phyloP scores from a whole-genome alignment of 2,797 vertebrate species.

The Danio tinwini region DNA sequence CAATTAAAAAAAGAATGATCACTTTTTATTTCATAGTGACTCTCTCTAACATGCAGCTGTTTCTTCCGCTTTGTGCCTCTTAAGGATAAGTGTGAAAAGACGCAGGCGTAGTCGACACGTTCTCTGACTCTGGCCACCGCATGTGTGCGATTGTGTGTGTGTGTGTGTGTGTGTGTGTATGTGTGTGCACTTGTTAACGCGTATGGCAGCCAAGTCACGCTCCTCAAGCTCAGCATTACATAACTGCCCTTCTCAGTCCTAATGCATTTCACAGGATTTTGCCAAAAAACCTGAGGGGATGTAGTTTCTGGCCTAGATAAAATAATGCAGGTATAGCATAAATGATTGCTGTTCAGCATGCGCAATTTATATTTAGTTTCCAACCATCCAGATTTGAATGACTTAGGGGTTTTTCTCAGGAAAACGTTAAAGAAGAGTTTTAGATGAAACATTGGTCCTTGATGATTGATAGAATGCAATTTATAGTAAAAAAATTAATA shows the following conservation, averaged over 20 bases:
- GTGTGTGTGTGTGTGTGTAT: too few relatives aligned
- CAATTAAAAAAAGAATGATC: too few relatives aligned
- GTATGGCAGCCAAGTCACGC: conserved; percentile 43
- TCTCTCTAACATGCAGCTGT: background rate
- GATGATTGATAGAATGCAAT: too few relatives aligned
- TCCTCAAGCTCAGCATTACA: conserved; percentile 46
- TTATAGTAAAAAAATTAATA: too few relatives aligned
- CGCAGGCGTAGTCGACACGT: background rate
- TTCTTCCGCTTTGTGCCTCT: background rate
- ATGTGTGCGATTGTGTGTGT: too few relatives aligned
- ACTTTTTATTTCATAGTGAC: background rate
- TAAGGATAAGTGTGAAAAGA: conserved; percentile 12
- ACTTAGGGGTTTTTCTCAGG: too few relatives aligned
- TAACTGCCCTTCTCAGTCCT: conserved; percentile 44
- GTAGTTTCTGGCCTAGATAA: background rate
- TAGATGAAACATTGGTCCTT: too few relatives aligned
- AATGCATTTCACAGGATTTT: conserved; percentile 30
- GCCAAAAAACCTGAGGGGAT: background rate
- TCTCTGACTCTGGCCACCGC: conserved; percentile 4
- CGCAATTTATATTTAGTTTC: background rate
- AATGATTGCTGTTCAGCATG: background rate
- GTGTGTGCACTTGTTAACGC: conserved; percentile 7
- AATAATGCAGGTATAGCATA: background rate
- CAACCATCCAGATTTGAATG: background rate
- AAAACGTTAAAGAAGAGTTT: too few relatives aligned